phyloP scores from a whole-genome alignment of 2,888 invertebrate genomes.

The Andrena fulva region DNA sequence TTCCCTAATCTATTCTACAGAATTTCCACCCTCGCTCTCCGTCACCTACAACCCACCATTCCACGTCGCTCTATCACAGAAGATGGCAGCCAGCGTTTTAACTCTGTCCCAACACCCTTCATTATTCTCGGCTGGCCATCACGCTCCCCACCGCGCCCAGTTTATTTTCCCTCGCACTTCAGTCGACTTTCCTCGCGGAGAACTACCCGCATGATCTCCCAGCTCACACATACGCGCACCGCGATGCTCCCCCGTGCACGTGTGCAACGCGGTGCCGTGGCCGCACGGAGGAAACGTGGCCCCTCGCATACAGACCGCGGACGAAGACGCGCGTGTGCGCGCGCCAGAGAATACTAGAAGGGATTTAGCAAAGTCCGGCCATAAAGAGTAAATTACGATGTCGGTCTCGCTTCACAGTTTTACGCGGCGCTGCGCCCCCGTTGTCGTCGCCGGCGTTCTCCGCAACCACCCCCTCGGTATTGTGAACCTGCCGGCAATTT shows the following conservation, averaged over 20 bases:
- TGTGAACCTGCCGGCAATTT: constrained; percentile 41
- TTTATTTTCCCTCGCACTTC: constrained; percentile 40
- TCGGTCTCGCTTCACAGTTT: constrained; percentile 78
- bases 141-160: constrained; percentile 8
- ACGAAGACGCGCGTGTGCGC: constrained; percentile 42
- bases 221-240: background rate
- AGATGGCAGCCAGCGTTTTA: background rate
- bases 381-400: constrained; percentile 81
- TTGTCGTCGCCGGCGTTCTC: constrained; percentile 30
- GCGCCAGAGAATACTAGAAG: constrained; percentile 64
- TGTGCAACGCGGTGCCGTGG: background rate
- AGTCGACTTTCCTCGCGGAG: background rate
- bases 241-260: background rate
- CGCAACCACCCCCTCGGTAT: constrained; percentile 27
- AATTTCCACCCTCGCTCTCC: background rate
- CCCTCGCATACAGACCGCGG: constrained; percentile 16
- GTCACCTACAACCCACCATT: background rate
- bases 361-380: constrained; percentile 79
- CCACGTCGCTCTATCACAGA: background rate
- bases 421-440: constrained; percentile 70
- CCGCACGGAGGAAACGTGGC: background rate
- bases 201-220: constrained; percentile 26
- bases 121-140: constrained; percentile 24
- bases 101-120: constrained; percentile 14
- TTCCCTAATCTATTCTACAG: too few species aligned